Base-by-base conservation (phyloP, 2,797 vertebrate species). In the Coendou prehensilis region DNA sequence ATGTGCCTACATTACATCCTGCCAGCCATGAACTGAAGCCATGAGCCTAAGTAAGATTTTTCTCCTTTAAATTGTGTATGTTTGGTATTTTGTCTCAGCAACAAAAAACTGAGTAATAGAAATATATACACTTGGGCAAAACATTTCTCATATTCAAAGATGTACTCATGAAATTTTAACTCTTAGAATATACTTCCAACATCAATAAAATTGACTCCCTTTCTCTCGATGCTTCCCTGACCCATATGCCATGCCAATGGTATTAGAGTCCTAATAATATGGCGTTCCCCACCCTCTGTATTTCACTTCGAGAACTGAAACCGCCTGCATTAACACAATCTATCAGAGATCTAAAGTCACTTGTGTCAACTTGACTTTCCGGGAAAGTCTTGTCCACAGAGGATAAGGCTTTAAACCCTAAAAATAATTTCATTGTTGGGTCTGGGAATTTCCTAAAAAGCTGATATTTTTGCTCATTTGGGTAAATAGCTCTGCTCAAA, bases 351-450 rank as follows among this genome's bases (percentile, higher is more conserved):
- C 69, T 52, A 45, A 94, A 82, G 33, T 37, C 33, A 87, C 64
- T 85, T 92, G 7, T 78, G 23, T 94, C 76, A 93, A 92, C n/a
- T 17, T 80, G n/a, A 63, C 52, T 94, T 90, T 63, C 13, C 6
- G 81, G 54, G 14, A 95, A 26, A 92, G 79, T 96, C 61, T 90
- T 94, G 75, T 61, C 54, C n/a, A 96, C 47, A 59, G 15, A 96
- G 87, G 33, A 91, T 41, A 86, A 90, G 15, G 23, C 57, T 91
- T 0, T 67, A 93, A 85, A 64, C 8, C 28, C 6, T 85, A 87
- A 86, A 97, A 86, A 91, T 57, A 79, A 94, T 20, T 88, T 54
- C 26, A 92, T 26, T 78, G n/a, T 79, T 86, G 20, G 37, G 8
- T 76, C 9, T 73, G 93, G 37, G 6, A 96, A 95, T 76, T 87